Evolutionary conservation across 1,140 invertebrate genomes (phyloP).

Genomic region (Elysia chlorotica): DNA sequence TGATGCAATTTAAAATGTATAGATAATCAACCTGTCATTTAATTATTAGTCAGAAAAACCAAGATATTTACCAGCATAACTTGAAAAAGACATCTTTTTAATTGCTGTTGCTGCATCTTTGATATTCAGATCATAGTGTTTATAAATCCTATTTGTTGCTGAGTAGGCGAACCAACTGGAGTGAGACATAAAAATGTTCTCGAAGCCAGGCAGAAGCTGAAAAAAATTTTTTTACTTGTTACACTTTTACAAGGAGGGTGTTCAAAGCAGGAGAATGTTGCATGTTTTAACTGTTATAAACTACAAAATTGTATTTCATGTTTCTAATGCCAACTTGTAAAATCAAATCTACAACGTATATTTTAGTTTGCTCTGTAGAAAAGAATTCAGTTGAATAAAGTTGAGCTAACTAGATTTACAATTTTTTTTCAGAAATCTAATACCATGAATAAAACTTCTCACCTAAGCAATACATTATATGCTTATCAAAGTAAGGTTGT

Average conservation of each 20-base stretch:
- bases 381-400: background rate
- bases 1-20: too few species aligned
- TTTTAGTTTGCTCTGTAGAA: too few species aligned
- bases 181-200: conserved; percentile 59
- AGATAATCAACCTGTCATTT: too few species aligned
- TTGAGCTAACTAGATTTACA: background rate
- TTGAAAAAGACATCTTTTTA: conserved; percentile 52
- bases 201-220: conserved; percentile 43
- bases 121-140: conserved; percentile 60
- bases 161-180: conserved; percentile 59
- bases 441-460: too few species aligned
- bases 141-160: conserved; percentile 57
- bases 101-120: conserved; percentile 40
- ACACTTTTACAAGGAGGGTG: background rate
- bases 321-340: background rate
- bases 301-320: background rate
- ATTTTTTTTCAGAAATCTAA: too few species aligned
- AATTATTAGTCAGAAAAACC: background rate
- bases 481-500: too few species aligned
- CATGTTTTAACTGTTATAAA: background rate
- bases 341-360: background rate
- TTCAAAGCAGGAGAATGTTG: background rate
- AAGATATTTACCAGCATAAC: conserved; percentile 52
- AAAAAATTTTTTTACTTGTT: background rate
- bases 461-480: too few species aligned